Evolutionary conservation across 2,888 invertebrate genomes (phyloP), one percentile per base, ranked within the genome.

Genomic region (Hanleya hanleyi): DNA sequence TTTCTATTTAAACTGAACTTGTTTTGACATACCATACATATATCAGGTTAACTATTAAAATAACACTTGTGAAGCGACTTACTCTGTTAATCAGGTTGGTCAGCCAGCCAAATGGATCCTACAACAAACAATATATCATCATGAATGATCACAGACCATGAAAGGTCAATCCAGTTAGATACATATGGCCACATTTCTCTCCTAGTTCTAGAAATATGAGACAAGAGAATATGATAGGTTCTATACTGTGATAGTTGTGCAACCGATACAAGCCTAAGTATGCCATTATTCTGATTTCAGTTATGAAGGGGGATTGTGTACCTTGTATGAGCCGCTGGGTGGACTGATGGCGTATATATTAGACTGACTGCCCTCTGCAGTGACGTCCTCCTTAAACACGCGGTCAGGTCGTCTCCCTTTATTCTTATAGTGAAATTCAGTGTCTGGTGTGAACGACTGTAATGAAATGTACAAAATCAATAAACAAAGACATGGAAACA

Each of bases 371-470:
- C 18, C 29, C 15, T 64, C 64, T 57, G 26, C 57, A 26, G 22
- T 32, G 29, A 22, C 57, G 2, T 57, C 57, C 5, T 64, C 64
- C 37, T 64, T 64, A n/a, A 22, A 9, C 35, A 64, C 76, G 6
- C 82, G 79, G 73, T 89, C 87, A 26, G 79, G 71, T 69, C 82
- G 73, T 33, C 87, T 84, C 26, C 81, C 71, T 69, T 88, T 88
- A 80, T 92, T 92, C 79, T 91, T 92, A 69, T 86, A 83, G 78
- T 91, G 90, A 83, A 90, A 92, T 74, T 91, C 91, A 68, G 88
- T 88, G 67, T 91, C 90, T 38, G 90, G 90, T 78, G 91, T 90
- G 79, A 92, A 91, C 15, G 89, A 90, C 91, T 91, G 74, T 18
- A 77, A 51, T n/a, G n/a, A n/a, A n/a, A n/a, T n/a, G 51, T 29